Evolutionary conservation across 2,888 invertebrate species (phyloP).

Genomic region (Lasioglossum zephyrum): DNA sequence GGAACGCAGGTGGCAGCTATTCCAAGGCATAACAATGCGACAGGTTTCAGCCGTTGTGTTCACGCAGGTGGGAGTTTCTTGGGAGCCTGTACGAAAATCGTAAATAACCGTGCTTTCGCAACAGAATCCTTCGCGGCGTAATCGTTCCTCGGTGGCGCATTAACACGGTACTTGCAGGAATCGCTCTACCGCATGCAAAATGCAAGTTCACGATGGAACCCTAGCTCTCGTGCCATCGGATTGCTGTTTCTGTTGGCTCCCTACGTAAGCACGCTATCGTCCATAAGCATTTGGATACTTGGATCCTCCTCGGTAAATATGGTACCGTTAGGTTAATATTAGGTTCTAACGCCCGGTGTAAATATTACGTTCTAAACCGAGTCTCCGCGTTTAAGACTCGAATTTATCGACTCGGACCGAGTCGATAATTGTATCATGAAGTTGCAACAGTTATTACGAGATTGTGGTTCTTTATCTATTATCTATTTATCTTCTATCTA

Average conservation of each 20-base stretch:
- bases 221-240: neutral
- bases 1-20: neutral
- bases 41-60: constrained; percentile 5
- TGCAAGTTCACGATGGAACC: neutral
- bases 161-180: constrained; percentile 10
- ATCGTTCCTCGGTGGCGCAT: constrained; percentile 25
- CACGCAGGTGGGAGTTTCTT: neutral
- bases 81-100: neutral
- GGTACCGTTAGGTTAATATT: neutral
- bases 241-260: neutral
- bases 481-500: no score
- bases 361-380: neutral
- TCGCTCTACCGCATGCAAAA: constrained; percentile 5
- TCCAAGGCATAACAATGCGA: neutral
- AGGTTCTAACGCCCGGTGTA: neutral
- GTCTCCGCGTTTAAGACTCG: neutral
- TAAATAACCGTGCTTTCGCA: neutral
- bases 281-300: neutral
- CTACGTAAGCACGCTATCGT: neutral
- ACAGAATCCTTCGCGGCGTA: constrained; percentile 13
- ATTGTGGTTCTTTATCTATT: no score
- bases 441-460: neutral
- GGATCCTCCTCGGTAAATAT: neutral
- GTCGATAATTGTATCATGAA: neutral
- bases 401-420: neutral